A percentile compares a stretch with the other conserved stretches of the same genome.
These are phyloP conservation scores for Aix galericulata DNA, from an alignment of 2,113 vertebrate species.

Conservation along the genomic window DNA sequence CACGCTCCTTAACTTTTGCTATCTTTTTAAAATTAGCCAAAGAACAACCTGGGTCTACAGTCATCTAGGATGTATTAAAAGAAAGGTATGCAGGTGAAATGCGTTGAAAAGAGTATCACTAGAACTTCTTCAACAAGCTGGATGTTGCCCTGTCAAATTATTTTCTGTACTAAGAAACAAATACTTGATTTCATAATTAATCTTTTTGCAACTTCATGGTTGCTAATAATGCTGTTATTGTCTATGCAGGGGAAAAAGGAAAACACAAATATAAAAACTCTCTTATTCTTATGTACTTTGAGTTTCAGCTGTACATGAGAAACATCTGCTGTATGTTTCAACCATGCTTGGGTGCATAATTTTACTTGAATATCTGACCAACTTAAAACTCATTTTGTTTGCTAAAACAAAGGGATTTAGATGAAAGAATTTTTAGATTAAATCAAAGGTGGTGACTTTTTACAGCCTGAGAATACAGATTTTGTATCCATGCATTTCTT, in stretches of 20 bases:
- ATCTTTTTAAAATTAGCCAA: neutral
- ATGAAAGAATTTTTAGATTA: neutral
- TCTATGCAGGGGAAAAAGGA: neutral
- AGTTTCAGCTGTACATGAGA: neutral
- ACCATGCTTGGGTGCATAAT: neutral
- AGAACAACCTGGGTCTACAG: neutral
- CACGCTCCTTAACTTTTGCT: neutral
- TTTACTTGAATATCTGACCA: neutral
- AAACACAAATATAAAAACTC: neutral
- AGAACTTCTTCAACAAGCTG: neutral
- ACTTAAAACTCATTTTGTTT: neutral
- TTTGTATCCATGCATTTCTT: neutral
- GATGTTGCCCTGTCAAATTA: neutral
- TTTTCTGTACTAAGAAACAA: neutral
- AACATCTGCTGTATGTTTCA: neutral
- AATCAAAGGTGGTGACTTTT: neutral
- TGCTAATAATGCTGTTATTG: neutral
- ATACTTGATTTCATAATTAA: neutral
- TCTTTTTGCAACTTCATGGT: neutral
- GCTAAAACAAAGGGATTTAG: neutral
- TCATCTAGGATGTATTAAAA: neutral
- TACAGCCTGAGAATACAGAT: neutral
- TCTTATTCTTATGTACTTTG: neutral
- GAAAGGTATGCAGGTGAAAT: neutral
- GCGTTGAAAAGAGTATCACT: neutral